phyloP scores from a whole-genome alignment of 2,797 vertebrate genomes.

The Peromyscus eremicus region DNA sequence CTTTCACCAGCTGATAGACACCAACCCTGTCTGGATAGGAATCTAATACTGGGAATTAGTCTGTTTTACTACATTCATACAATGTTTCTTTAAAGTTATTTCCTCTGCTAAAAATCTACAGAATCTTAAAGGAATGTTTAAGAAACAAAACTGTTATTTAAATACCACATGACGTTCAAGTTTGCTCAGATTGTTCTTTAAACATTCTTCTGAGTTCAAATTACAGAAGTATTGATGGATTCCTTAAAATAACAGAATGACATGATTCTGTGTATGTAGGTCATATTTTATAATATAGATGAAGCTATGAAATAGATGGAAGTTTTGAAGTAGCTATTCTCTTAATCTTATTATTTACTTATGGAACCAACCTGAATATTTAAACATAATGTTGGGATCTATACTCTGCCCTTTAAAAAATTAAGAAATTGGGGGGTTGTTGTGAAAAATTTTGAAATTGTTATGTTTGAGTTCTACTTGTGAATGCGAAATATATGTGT shows the following conservation, averaged over 20 bases:
- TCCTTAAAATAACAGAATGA: constrained; percentile 7
- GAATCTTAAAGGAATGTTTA: constrained; percentile 27
- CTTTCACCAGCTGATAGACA: constrained; percentile 80
- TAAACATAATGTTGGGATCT: not conserved
- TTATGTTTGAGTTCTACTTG: constrained; percentile 26
- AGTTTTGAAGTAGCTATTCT: not conserved
- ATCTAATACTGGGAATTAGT: constrained; percentile 67
- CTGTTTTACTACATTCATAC: constrained; percentile 10
- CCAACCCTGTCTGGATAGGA: constrained; percentile 73
- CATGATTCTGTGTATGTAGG: not conserved
- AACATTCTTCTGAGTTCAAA: constrained; percentile 33
- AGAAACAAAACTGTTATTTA: constrained; percentile 49
- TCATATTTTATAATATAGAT: not conserved
- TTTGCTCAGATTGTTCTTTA: constrained; percentile 29
- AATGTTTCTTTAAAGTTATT: constrained; percentile 21
- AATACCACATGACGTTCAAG: constrained; percentile 15
- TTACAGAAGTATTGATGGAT: not conserved
- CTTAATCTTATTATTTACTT: constrained; percentile 2
- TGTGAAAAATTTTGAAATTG: constrained; percentile 18
- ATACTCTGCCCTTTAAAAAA: not conserved
- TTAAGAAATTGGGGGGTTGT: not conserved
- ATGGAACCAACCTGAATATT: not conserved
- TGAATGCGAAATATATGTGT: not conserved
- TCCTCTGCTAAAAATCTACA: constrained; percentile 55
- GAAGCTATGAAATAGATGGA: not conserved